Evolutionary conservation across 2,888 invertebrate genomes (phyloP).

Genomic region (Volucella inflata): DNA sequence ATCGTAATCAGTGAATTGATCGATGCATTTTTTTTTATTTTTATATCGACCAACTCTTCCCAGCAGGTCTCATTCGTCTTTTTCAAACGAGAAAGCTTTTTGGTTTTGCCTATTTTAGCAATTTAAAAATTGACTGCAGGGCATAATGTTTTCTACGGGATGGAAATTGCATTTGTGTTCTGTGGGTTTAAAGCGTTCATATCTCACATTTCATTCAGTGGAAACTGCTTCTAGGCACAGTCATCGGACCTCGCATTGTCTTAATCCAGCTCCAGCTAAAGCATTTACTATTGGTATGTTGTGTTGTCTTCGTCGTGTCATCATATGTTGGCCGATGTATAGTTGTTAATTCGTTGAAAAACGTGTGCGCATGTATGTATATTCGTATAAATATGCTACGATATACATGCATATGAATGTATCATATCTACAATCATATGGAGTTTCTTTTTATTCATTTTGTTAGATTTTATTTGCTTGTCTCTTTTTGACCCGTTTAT

Average conservation of each 20-base stretch:
- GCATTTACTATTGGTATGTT: constrained; percentile 48
- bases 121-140: constrained; percentile 58
- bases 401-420: constrained; percentile 33
- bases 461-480: constrained; percentile 38
- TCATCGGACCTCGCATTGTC: constrained; percentile 51
- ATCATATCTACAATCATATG: constrained; percentile 41
- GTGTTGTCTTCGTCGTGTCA: constrained; percentile 54
- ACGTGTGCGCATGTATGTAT: constrained; percentile 38
- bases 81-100: constrained; percentile 3
- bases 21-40: constrained; percentile 1
- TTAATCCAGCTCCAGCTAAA: constrained; percentile 49
- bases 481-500: constrained; percentile 66
- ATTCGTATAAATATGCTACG: background rate
- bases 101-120: constrained; percentile 41
- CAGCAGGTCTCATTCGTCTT: constrained; percentile 12
- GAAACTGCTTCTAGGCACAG: constrained; percentile 69
- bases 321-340: constrained; percentile 54
- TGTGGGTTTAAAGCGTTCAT: constrained; percentile 55
- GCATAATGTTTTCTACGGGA: constrained; percentile 41
- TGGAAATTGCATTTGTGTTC: constrained; percentile 62
- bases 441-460: constrained; percentile 39
- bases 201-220: constrained; percentile 74
- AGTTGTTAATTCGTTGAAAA: constrained; percentile 68
- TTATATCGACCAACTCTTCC: constrained; percentile 35
- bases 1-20: constrained; percentile 58